Evolutionary conservation across 2,797 vertebrate species (phyloP), one percentile per base, ranked within the genome.

Genomic region (Philypnodon macrostomus): DNA sequence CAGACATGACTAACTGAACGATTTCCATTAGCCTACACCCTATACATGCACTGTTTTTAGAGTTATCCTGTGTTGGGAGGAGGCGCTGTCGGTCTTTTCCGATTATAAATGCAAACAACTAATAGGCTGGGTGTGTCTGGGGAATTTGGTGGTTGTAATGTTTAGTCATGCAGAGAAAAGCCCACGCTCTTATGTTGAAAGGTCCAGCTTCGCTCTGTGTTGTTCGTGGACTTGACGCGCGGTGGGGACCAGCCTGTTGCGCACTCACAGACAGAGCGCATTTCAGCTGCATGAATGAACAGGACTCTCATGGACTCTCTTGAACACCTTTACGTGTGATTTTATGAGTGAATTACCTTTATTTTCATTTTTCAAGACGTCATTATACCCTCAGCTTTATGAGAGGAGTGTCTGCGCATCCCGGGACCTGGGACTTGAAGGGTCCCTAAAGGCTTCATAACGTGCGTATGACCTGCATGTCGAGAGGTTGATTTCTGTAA

Each of bases 141-240:
- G 26, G 26, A 27, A 27, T 27, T 27, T 9, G 5, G 26, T 27
- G 26, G 26, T 9, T 4, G 26, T 27, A 27, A 7, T 27, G 26
- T 27, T 16, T 9, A 5, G n/a, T 16, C 26, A 27, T 27, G 26
- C 23, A 3, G 23, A 7, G 23, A n/a, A n/a, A 3, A 24, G 23
- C 26, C 26, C 10, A 7, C 26, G 26, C 44, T 63, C 56, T 81
- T 77, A 81, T 72, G 73, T 68, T 81, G 75, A 75, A 67, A 54
- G 42, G 12, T 21, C 7, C 45, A n/a, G 1, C 38, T 7, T 32
- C 33, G 5, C 5, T 33, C 7, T 14, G 11, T 27, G 55, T 47
- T 32, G 12, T 32, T 5, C 19, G 47, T 2, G n/a, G 6, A 3
- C 41, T 66, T 39, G 46, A 26, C 42, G 21, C 23, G 44, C 55